Percentiles rank a stretch among this genome's conserved stretches.
phyloP scores from a whole-genome alignment of 2,888 invertebrate genomes.

The Clunio marinus region DNA sequence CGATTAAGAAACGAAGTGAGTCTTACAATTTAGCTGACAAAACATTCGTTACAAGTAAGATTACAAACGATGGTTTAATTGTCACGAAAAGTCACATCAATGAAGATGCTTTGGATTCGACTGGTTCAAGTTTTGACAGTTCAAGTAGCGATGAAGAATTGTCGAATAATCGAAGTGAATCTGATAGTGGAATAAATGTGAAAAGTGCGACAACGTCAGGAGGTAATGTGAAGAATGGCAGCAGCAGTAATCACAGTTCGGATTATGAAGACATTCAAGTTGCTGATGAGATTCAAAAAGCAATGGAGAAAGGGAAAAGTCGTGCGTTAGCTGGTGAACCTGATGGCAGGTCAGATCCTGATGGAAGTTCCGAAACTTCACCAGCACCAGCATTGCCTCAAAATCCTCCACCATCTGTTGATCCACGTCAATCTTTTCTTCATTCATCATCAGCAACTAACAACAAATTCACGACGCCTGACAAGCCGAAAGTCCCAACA shows the following conservation, averaged over 20 bases:
- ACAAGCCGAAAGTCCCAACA: slow-evolving; percentile 65
- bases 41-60: slow-evolving; percentile 47
- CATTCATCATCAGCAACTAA: no score
- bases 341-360: slow-evolving; percentile 81
- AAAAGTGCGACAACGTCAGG: slow-evolving; percentile 41
- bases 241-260: slow-evolving; percentile 48
- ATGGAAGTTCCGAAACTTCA: slow-evolving; percentile 64
- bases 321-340: slow-evolving; percentile 79
- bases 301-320: slow-evolving; percentile 60
- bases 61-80: slow-evolving; percentile 51
- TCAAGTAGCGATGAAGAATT: slow-evolving; percentile 50
- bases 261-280: slow-evolving; percentile 52
- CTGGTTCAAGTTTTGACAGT: slow-evolving; percentile 50
- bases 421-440: slow-evolving; percentile 65
- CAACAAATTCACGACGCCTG: no score
- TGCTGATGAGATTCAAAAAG: slow-evolving; percentile 43
- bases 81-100: slow-evolving; percentile 49
- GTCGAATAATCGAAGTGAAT: slow-evolving; percentile 52
- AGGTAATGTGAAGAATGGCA: background rate
- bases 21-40: slow-evolving; percentile 46
- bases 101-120: slow-evolving; percentile 51
- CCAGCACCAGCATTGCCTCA: slow-evolving; percentile 63
- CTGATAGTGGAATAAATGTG: slow-evolving; percentile 52
- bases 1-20: slow-evolving; percentile 41
- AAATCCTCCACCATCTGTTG: slow-evolving; percentile 61